Percentiles rank a stretch among this genome's conserved stretches.
Evolutionary conservation across 2,888 invertebrate genomes (phyloP).

Genomic region (Siphonodentalium dalli): DNA sequence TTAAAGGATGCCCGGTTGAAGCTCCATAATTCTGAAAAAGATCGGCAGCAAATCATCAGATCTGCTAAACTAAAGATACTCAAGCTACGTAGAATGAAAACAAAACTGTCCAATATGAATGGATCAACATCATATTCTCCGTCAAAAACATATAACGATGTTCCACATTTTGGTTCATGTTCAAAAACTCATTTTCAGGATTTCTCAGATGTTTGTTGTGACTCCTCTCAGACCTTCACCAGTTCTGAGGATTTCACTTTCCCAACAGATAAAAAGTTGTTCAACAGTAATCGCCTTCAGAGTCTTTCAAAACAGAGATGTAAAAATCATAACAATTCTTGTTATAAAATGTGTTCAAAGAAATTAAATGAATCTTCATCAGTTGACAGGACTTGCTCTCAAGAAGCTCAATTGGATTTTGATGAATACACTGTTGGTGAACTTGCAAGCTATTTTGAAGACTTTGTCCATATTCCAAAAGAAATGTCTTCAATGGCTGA

Average conservation of each 20-base stretch:
- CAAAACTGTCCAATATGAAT: constrained; percentile 4
- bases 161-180: constrained; percentile 7
- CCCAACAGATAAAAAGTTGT: too few relatives aligned
- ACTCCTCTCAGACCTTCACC: neutral
- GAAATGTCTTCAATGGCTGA: constrained; percentile 98
- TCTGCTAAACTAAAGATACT: constrained; percentile 45
- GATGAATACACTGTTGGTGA: constrained; percentile 91
- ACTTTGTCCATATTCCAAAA: constrained; percentile 93
- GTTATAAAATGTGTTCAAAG: neutral
- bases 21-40: constrained; percentile 49
- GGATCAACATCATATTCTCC: constrained; percentile 4
- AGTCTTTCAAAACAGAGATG: too few relatives aligned
- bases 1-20: constrained; percentile 49
- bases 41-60: constrained; percentile 45
- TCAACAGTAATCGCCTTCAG: too few relatives aligned
- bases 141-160: neutral
- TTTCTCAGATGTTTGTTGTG: neutral
- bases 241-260: neutral
- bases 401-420: constrained; percentile 76
- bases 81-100: constrained; percentile 29
- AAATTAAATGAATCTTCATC: neutral
- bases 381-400: constrained; percentile 72
- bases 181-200: constrained; percentile 1
- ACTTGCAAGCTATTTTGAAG: constrained; percentile 93
- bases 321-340: neutral